Conservation (phyloP, 2,888 invertebrate species). For the Zygothrica quintamaculata region DNA sequence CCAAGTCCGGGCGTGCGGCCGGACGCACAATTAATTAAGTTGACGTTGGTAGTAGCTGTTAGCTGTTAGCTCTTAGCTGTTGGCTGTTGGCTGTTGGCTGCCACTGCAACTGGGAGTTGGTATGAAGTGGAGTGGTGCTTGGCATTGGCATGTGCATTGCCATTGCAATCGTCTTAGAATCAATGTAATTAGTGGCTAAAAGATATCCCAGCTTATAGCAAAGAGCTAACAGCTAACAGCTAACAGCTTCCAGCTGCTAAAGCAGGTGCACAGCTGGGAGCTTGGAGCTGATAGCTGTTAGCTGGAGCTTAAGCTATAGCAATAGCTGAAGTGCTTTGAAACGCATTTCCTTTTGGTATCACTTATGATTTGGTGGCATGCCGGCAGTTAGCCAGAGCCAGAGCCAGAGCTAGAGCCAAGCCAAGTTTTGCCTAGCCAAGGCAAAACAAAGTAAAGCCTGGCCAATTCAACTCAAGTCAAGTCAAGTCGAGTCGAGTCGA, state of each 20-base stretch:
- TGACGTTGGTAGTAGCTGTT: constrained; percentile 47
- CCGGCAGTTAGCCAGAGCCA: constrained; percentile 49
- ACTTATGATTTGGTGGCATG: constrained; percentile 78
- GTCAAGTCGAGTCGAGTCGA: constrained; percentile 1
- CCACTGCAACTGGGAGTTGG: neutral
- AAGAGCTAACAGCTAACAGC: constrained; percentile 5
- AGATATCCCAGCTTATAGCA: constrained; percentile 22
- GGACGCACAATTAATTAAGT: constrained; percentile 69
- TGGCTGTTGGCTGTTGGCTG: too few species aligned
- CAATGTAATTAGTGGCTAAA: constrained; percentile 58
- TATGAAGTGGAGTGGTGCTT: constrained; percentile 1
- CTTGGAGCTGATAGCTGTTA: constrained; percentile 1
- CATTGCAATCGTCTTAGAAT: constrained; percentile 63
- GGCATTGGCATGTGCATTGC: constrained; percentile 45
- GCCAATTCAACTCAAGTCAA: too few species aligned
- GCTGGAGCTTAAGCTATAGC: neutral
- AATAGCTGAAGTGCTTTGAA: constrained; percentile 42
- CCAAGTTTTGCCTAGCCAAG: constrained; percentile 7
- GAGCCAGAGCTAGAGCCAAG: neutral
- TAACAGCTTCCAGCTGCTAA: constrained; percentile 5
- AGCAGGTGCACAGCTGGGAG: constrained; percentile 6
- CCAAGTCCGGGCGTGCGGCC: constrained; percentile 54
- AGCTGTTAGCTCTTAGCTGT: too few species aligned
- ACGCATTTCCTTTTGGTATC: constrained; percentile 77
- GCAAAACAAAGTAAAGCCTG: too few species aligned